Conservation (phyloP, 2,113 vertebrate species). For the Apodemus speciosus region DNA sequence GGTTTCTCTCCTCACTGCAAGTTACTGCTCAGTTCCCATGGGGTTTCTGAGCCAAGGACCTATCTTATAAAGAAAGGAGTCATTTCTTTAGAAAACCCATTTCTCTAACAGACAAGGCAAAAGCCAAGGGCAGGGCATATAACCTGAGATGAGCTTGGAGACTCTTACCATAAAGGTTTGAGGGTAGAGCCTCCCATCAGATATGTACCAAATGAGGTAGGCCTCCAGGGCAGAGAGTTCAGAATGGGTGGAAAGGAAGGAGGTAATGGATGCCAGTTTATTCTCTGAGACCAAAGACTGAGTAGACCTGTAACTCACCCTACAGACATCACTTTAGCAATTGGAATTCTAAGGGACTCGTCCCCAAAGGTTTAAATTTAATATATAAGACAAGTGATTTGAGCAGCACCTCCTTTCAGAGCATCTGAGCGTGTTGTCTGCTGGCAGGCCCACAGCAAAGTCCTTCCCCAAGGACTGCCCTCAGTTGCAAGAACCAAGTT, state of each 20-base stretch:
- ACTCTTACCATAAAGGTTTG: not conserved
- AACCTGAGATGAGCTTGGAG: not conserved
- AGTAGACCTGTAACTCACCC: not conserved
- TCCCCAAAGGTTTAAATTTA: not conserved
- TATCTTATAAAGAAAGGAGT: slow-evolving; percentile 7
- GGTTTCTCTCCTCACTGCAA: not conserved
- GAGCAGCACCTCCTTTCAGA: not conserved
- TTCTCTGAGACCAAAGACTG: not conserved
- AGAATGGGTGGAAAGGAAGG: not conserved
- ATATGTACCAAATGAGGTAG: not conserved
- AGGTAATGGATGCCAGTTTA: not conserved
- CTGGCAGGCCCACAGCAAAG: not conserved
- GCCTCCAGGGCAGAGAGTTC: not conserved
- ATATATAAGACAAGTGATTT: not conserved
- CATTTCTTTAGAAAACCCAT: not conserved
- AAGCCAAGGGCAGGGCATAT: not conserved
- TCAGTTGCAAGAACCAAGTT: not conserved
- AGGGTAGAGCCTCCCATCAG: not conserved
- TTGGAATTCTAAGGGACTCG: not conserved
- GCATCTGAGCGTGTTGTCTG: not conserved
- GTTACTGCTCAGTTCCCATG: not conserved
- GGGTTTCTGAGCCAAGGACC: not conserved
- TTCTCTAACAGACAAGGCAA: slow-evolving; percentile 27
- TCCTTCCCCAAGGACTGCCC: not conserved
- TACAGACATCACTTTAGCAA: not conserved